These are phyloP conservation scores for Phalacrocorax brasilianus DNA, from an alignment of 2,113 vertebrate species.

Conservation along the genomic window DNA sequence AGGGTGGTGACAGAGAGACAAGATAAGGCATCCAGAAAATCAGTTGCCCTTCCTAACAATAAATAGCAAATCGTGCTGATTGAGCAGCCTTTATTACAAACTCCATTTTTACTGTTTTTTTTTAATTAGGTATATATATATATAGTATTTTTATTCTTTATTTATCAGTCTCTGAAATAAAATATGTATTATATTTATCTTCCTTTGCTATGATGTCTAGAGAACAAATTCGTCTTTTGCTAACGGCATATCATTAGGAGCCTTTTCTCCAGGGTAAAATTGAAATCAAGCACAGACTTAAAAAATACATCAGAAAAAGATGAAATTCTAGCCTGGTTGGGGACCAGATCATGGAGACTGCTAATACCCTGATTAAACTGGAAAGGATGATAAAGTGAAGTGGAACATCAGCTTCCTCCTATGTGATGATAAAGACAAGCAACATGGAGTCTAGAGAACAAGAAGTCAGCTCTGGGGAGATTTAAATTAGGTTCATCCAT, in stretches of 20 bases:
- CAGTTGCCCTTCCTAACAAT: not conserved
- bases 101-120: not conserved
- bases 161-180: constrained; percentile 34
- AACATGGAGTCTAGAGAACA: constrained; percentile 20
- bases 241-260: constrained; percentile 15
- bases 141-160: constrained; percentile 23
- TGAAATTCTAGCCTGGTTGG: not conserved
- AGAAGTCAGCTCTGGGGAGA: constrained; percentile 49
- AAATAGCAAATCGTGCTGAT: not conserved
- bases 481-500: constrained; percentile 66
- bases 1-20: not conserved
- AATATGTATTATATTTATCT: constrained; percentile 63
- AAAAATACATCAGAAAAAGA: constrained; percentile 43
- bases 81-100: not conserved
- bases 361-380: not conserved
- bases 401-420: constrained; percentile 42
- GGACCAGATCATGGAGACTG: not conserved
- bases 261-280: constrained; percentile 10
- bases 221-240: constrained; percentile 33
- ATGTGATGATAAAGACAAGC: constrained; percentile 49
- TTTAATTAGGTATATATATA: not conserved
- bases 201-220: not conserved
- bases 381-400: constrained; percentile 44
- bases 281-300: constrained; percentile 29
- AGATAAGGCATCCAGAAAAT: not conserved